Conservation (phyloP, 2,888 invertebrate genomes). For the Platycheirus albimanus region DNA sequence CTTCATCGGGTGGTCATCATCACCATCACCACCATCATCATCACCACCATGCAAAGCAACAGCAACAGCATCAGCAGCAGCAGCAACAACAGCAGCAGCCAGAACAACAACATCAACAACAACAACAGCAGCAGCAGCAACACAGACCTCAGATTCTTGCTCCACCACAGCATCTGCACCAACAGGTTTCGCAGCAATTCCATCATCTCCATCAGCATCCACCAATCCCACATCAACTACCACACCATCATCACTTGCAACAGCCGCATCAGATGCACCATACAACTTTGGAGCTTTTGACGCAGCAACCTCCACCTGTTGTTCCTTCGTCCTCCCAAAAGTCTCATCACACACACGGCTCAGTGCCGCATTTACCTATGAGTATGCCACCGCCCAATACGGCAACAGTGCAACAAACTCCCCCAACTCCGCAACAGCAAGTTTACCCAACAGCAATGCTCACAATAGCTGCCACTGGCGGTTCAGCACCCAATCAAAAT, state of each 20-base stretch:
- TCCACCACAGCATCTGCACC: slow-evolving; percentile 60
- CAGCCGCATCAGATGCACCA: slow-evolving; percentile 59
- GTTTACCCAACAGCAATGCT: slow-evolving; percentile 75
- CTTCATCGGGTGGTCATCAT: slow-evolving; percentile 48
- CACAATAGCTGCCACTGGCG: slow-evolving; percentile 75
- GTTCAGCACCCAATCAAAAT: slow-evolving; percentile 77
- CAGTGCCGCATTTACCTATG: slow-evolving; percentile 59
- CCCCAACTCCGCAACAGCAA: slow-evolving; percentile 65
- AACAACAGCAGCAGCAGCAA: slow-evolving; percentile 57
- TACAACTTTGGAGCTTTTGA: slow-evolving; percentile 59
- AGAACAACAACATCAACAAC: slow-evolving; percentile 78
- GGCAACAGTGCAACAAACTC: slow-evolving; percentile 73
- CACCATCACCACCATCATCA: slow-evolving; percentile 75
- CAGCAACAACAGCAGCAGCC: slow-evolving; percentile 78
- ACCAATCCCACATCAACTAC: slow-evolving; percentile 55
- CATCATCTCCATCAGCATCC: slow-evolving; percentile 75
- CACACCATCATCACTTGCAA: slow-evolving; percentile 64
- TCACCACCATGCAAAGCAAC: slow-evolving; percentile 71
- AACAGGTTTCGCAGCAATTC: slow-evolving; percentile 65
- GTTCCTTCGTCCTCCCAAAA: slow-evolving; percentile 59
- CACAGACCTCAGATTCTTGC: slow-evolving; percentile 62
- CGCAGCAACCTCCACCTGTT: slow-evolving; percentile 73
- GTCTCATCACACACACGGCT: slow-evolving; percentile 56
- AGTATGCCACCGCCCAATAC: slow-evolving; percentile 66
- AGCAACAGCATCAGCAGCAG: slow-evolving; percentile 75